phyloP scores from a whole-genome alignment of 2,888 invertebrate genomes.

The Omphaloscelis lunosa region DNA sequence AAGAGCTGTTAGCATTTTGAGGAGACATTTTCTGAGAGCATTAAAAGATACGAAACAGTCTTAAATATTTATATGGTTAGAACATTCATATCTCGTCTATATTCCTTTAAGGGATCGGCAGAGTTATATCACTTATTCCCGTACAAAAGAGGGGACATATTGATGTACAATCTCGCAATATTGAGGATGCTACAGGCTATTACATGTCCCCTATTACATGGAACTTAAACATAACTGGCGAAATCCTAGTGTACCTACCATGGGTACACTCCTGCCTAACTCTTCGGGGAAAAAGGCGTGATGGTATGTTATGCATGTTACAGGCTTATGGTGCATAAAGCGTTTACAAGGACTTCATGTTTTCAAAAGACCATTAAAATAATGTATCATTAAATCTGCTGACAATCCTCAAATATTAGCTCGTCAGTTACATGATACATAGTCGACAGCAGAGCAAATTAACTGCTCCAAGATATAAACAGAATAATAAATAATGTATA shows the following conservation, averaged over 20 bases:
- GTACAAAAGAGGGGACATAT: neutral
- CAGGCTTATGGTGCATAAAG: neutral
- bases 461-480: neutral
- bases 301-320: neutral
- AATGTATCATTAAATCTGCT: neutral
- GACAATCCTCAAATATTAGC: too few species aligned
- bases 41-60: slow-evolving; percentile 19
- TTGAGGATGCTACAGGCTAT: neutral
- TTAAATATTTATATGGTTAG: slow-evolving; percentile 19
- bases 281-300: too few species aligned
- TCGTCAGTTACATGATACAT: neutral
- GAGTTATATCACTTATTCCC: neutral
- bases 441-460: neutral
- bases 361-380: neutral
- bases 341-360: neutral
- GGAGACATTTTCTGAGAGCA: slow-evolving; percentile 37
- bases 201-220: too few species aligned
- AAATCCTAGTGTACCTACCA: too few species aligned
- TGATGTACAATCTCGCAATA: neutral
- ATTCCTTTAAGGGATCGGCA: too few species aligned
- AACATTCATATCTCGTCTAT: neutral
- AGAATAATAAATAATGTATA: neutral
- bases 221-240: too few species aligned
- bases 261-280: too few species aligned
- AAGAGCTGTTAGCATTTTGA: slow-evolving; percentile 39